Evolutionary conservation across 1,140 invertebrate species (phyloP).

Genomic region (Pogonomyrmex californicus): DNA sequence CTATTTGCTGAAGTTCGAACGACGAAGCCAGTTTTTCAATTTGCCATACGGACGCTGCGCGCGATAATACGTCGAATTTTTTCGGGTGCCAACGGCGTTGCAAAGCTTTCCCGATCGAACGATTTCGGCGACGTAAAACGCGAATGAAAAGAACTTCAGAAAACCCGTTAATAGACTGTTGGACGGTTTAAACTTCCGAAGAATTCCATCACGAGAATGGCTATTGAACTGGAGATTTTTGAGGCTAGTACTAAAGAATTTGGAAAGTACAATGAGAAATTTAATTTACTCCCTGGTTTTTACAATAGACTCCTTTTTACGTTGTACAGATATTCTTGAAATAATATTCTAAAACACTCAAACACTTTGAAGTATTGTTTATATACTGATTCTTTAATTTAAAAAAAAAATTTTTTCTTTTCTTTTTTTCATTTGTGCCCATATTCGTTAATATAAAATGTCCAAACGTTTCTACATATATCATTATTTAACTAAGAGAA

Average conservation of each 20-base stretch:
- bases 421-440: too few species aligned
- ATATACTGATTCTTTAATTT: neutral
- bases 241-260: conserved; percentile 32
- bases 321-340: neutral
- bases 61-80: conserved; percentile 62
- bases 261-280: conserved; percentile 39
- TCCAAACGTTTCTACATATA: neutral
- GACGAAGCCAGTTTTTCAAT: conserved; percentile 62
- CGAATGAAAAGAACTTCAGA: conserved; percentile 61
- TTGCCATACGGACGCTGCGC: conserved; percentile 49
- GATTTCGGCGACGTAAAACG: conserved; percentile 57
- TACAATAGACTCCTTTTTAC: neutral
- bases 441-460: neutral
- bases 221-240: conserved; percentile 54
- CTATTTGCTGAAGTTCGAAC: conserved; percentile 43
- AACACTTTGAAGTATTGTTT: neutral
- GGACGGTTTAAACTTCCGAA: conserved; percentile 56
- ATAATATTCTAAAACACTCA: neutral
- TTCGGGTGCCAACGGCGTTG: conserved; percentile 47
- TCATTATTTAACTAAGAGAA: conserved; percentile 7
- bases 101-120: conserved; percentile 54
- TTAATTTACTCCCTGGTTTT: conserved; percentile 34
- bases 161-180: conserved; percentile 59
- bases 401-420: too few species aligned
- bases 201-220: conserved; percentile 38